Percentiles rank a stretch among this genome's conserved stretches.
These are phyloP conservation scores for Echeneis naucrates DNA, from an alignment of 2,797 vertebrate species.

Conservation along the genomic window DNA sequence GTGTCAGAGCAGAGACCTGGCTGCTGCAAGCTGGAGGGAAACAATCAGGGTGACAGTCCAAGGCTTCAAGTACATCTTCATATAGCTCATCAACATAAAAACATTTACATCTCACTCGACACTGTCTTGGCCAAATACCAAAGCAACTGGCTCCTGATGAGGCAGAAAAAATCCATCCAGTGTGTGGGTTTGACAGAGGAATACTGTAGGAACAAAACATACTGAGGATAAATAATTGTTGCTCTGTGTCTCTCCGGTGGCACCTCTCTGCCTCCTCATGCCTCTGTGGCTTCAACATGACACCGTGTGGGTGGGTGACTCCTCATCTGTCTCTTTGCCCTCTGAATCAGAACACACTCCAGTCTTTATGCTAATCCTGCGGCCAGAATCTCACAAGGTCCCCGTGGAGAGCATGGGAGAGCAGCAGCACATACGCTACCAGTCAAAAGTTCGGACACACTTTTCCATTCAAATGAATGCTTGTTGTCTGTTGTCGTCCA, in stretches of 20 bases:
- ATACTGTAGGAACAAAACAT: slow-evolving; percentile 8
- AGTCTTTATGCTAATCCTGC: slow-evolving; percentile 51
- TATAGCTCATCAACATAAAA: not conserved
- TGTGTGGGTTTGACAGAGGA: not conserved
- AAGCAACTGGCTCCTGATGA: slow-evolving; percentile 24
- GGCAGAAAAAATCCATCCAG: slow-evolving; percentile 13
- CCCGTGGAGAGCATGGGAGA: not conserved
- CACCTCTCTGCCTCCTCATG: slow-evolving; percentile 5
- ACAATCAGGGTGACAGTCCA: not conserved
- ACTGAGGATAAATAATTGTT: slow-evolving; percentile 36
- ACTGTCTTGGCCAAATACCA: not conserved
- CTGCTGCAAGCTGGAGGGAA: not conserved
- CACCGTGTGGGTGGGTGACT: slow-evolving; percentile 23
- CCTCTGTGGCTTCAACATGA: slow-evolving; percentile 27
- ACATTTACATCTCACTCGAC: not conserved
- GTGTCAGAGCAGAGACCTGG: slow-evolving; percentile 21
- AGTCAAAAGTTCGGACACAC: too few relatives aligned
- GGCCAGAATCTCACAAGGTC: slow-evolving; percentile 33
- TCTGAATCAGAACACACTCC: slow-evolving; percentile 27
- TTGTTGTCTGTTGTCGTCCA: not conserved
- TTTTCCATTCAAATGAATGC: too few relatives aligned
- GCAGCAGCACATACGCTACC: not conserved
- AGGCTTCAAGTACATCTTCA: too few relatives aligned
- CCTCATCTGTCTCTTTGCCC: slow-evolving; percentile 26
- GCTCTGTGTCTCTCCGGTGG: slow-evolving; percentile 24